Conservation (phyloP, 2,113 vertebrate genomes). For the Amphilophus citrinellus region DNA sequence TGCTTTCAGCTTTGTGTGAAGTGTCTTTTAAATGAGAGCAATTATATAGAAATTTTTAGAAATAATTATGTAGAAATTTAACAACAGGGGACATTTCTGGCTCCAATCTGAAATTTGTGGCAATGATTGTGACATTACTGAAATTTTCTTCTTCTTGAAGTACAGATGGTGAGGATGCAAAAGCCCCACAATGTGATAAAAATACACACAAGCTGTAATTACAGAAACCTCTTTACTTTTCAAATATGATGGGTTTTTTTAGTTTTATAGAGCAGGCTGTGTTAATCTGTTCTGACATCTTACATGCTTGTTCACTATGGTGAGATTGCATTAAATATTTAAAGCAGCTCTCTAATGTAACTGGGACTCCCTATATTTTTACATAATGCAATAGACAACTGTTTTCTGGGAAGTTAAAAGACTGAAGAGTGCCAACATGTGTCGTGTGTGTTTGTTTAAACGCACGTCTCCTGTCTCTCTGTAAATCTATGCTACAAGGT, state of each 20-base stretch:
- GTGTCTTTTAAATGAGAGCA: not conserved
- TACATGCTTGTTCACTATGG: not conserved
- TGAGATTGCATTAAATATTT: not conserved
- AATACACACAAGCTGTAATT: not conserved
- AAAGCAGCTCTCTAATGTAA: not conserved
- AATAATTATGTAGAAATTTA: not conserved
- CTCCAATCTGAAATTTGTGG: not conserved
- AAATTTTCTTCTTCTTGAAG: not conserved
- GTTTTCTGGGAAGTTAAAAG: not conserved
- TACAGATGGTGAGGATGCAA: constrained; percentile 2
- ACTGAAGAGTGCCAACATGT: not conserved
- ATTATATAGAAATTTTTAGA: not conserved
- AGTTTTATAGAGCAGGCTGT: not conserved
- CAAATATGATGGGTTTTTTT: not conserved
- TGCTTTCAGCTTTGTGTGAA: not conserved
- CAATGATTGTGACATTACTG: not conserved
- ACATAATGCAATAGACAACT: not conserved
- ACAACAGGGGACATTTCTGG: not conserved
- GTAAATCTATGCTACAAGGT: constrained; percentile 1
- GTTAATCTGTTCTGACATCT: not conserved
- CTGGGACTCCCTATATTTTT: not conserved
- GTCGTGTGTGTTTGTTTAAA: not conserved
- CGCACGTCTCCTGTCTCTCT: not conserved
- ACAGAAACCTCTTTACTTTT: not conserved
- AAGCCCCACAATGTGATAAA: not conserved